Base-by-base conservation (phyloP, 2,113 vertebrate genomes). In the Antechinus flavipes region DNA sequence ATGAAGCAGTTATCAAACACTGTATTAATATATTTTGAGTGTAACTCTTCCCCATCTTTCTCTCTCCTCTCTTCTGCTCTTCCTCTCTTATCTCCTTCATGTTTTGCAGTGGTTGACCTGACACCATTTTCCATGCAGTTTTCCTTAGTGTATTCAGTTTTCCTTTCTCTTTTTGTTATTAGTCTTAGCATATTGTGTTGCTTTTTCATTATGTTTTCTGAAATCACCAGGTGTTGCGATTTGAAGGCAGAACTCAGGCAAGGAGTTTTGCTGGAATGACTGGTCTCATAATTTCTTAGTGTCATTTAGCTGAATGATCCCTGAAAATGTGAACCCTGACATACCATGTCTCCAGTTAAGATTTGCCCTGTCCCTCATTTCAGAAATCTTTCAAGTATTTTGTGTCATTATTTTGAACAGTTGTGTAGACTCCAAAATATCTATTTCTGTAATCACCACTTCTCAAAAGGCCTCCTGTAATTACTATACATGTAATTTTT, bases 401-500 rank as follows among this genome's bases (percentile, higher is more conserved):
- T 92, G 30, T 58, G 53, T 96, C 52, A 23, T 97, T 96, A 95
- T 96, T 97, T 96, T 96, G 91, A 98, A 90, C 97, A 50, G 93
- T 96, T 97, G 93, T 94, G 96, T 96, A 93, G 93, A 96, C 94
- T 91, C 97, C 96, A 95, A 97, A 97, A 97, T 97, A 96, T 96
- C 97, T 97, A 84, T 84, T 98, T 98, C 95, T 96, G 95, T 97
- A 97, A 97, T 96, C 96, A 96, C 97, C 35, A 95, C 93, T 95
- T 97, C 97, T 96, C 94, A 91, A 96, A 97, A 97, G 93, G 53
- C 90, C 92, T 96, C 96, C 95, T 97, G n/a, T 94, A 96, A 96
- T 90, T 93, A 97, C 53, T 84, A 46, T 89, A 98, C 96, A 92
- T 95, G 96, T 96, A 95, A 97, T 93, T 96, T 97, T 90, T 94